phyloP scores from a whole-genome alignment of 2,797 vertebrate genomes.

The Discoglossus pictus region DNA sequence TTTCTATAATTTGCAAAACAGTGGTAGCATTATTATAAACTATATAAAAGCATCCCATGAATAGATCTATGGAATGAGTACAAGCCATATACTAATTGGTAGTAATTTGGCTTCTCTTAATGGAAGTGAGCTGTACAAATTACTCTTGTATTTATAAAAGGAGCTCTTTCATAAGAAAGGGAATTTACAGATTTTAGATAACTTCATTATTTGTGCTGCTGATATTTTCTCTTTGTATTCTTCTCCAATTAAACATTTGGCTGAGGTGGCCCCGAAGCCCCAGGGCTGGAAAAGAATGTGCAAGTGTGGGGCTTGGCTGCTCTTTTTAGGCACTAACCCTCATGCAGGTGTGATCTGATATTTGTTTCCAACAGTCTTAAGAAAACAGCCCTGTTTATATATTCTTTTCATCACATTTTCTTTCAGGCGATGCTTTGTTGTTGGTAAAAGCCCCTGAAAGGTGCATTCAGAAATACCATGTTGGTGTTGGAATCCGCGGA shows the following conservation, averaged over 20 bases:
- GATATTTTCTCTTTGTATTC: slow-evolving; percentile 58
- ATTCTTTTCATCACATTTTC: slow-evolving; percentile 60
- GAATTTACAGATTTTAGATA: slow-evolving; percentile 29
- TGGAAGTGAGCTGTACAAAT: slow-evolving; percentile 25
- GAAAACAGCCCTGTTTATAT: slow-evolving; percentile 58
- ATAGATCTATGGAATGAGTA: neutral
- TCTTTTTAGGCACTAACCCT: slow-evolving; percentile 61
- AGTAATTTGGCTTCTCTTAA: slow-evolving; percentile 27
- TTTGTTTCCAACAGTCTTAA: slow-evolving; percentile 64
- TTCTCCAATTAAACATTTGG: slow-evolving; percentile 62
- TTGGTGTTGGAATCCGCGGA: slow-evolving; percentile 32
- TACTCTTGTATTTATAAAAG: slow-evolving; percentile 2
- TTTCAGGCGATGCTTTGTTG: slow-evolving; percentile 60
- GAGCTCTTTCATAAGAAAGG: slow-evolving; percentile 29
- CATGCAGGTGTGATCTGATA: slow-evolving; percentile 72
- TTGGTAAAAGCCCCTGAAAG: slow-evolving; percentile 50
- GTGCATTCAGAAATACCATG: neutral
- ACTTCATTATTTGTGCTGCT: slow-evolving; percentile 7
- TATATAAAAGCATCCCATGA: neutral
- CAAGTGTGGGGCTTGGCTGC: slow-evolving; percentile 69
- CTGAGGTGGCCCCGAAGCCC: slow-evolving; percentile 57
- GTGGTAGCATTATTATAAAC: too few relatives aligned
- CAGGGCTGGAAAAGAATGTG: slow-evolving; percentile 67
- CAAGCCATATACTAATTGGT: slow-evolving; percentile 14
- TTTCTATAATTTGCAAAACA: too few relatives aligned